Conservation (phyloP, 2,797 vertebrate genomes). For the Anabacerthia variegaticeps region DNA sequence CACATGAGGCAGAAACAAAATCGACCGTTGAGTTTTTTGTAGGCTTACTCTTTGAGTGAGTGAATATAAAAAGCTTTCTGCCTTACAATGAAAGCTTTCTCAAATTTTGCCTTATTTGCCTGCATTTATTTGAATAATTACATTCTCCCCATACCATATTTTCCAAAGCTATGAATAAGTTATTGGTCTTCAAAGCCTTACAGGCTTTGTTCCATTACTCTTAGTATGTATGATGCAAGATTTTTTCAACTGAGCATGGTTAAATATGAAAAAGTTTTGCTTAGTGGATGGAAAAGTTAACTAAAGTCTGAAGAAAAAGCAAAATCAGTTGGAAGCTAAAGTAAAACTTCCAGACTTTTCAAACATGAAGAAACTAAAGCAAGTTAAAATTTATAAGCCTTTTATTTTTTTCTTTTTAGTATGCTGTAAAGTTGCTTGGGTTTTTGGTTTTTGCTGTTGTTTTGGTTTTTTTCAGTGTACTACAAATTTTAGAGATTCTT, state of each 20-base stretch:
- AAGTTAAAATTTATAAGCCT: not conserved
- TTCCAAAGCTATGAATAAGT: not conserved
- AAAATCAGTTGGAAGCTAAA: not conserved
- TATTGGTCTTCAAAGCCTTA: not conserved
- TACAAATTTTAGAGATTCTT: not conserved
- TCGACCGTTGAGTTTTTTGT: not conserved
- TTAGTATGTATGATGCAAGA: not conserved
- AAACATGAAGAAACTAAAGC: not conserved
- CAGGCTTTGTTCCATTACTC: not conserved
- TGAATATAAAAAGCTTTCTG: not conserved
- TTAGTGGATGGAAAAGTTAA: not conserved
- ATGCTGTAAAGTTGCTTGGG: not conserved
- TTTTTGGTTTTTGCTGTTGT: not conserved
- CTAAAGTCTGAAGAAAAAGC: not conserved
- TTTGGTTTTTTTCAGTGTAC: not conserved
- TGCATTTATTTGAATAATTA: conserved; percentile 9
- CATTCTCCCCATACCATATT: accelerated
- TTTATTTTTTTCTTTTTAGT: not conserved
- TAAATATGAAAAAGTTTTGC: not conserved
- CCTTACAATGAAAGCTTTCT: not conserved
- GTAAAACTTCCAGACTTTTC: not conserved
- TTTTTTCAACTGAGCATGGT: not conserved
- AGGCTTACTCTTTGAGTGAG: not conserved
- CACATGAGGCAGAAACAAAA: not conserved
- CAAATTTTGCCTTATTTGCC: not conserved